Evolutionary conservation across 2,888 invertebrate genomes (phyloP).

Genomic region (Drosophila sordidula): DNA sequence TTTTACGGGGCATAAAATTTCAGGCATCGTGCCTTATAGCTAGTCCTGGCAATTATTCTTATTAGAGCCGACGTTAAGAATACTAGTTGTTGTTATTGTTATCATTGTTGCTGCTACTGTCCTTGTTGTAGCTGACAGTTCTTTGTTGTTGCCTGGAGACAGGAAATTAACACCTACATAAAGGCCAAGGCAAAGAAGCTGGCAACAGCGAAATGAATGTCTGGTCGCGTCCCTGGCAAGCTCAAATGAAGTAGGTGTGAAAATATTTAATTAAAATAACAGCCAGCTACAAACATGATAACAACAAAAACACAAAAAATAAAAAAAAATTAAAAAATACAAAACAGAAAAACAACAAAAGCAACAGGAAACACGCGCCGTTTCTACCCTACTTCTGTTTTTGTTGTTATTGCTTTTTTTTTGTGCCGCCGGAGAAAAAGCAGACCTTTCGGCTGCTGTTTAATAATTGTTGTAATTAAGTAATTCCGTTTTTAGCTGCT

Average conservation of each 20-base stretch:
- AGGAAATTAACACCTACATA: conserved; percentile 80
- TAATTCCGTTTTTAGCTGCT: conserved; percentile 68
- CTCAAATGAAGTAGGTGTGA: conserved; percentile 79
- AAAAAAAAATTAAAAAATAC: conserved; percentile 17
- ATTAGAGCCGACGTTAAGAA: conserved; percentile 54
- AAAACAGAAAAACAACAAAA: conserved; percentile 41
- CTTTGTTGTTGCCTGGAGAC: conserved; percentile 47
- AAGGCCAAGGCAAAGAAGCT: conserved; percentile 25
- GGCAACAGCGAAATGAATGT: conserved; percentile 28
- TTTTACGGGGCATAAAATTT: conserved; percentile 76
- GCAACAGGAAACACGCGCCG: conserved; percentile 51
- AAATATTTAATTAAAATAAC: conserved; percentile 83
- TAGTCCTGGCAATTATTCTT: conserved; percentile 75
- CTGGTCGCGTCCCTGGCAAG: conserved; percentile 29
- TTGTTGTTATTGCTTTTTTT: conserved; percentile 3
- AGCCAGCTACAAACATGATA: conserved; percentile 53
- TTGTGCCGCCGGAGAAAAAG: conserved; percentile 27
- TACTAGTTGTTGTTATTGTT: conserved; percentile 25
- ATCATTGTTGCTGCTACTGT: conserved; percentile 17
- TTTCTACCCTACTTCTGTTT: conserved; percentile 17
- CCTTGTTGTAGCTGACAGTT: conserved; percentile 19
- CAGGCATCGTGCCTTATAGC: conserved; percentile 62
- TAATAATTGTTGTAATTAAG: conserved; percentile 83
- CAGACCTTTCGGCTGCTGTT: conserved; percentile 70
- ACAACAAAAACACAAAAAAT: conserved; percentile 26